phyloP scores from a whole-genome alignment of 1,140 invertebrate species.

The Bombus confusus region DNA sequence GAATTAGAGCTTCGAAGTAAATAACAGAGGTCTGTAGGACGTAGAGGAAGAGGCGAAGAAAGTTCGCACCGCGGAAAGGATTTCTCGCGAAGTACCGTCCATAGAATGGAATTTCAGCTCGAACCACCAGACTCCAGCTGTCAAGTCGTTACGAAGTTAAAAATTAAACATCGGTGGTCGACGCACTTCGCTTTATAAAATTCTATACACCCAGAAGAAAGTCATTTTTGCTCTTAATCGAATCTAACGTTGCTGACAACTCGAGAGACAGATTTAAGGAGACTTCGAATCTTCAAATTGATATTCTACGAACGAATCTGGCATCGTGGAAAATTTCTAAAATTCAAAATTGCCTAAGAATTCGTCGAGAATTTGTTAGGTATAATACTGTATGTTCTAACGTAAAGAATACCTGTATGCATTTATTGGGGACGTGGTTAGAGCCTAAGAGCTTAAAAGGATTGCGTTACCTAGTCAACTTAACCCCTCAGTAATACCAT shows the following conservation, averaged over 20 bases:
- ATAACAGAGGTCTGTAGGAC: constrained; percentile 5
- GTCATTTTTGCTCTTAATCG: background rate
- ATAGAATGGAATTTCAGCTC: background rate
- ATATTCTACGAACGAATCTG: too few species aligned
- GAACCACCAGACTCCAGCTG: too few species aligned
- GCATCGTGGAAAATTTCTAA: too few species aligned
- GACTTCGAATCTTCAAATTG: too few species aligned
- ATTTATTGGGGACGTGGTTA: background rate
- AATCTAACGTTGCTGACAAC: too few species aligned
- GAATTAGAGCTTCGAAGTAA: constrained; percentile 34
- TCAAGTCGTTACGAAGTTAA: background rate
- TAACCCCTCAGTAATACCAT: background rate
- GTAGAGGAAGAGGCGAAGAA: background rate
- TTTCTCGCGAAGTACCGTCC: background rate
- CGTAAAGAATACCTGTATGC: background rate
- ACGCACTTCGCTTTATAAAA: background rate
- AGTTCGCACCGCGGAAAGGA: background rate
- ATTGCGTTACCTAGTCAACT: background rate
- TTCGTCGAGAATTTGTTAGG: background rate
- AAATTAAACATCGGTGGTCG: background rate
- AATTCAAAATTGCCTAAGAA: too few species aligned
- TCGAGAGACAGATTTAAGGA: too few species aligned
- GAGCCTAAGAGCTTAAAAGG: background rate
- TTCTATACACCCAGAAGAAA: too few species aligned
- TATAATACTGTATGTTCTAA: background rate